These are phyloP conservation scores for Galeopterus variegatus DNA, from an alignment of 2,113 vertebrate genomes.

Conservation along the genomic window DNA sequence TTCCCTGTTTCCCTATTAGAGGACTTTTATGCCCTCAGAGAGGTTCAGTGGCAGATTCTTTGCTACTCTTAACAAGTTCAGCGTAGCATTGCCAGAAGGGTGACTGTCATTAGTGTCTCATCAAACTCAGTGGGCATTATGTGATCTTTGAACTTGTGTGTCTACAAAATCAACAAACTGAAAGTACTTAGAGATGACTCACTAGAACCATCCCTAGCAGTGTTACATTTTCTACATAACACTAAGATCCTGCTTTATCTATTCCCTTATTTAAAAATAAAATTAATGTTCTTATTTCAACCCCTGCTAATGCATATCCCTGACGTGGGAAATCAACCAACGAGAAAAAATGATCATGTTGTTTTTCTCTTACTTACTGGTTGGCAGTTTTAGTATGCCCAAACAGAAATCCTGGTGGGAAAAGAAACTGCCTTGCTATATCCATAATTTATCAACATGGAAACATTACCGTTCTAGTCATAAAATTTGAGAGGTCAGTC, in stretches of 20 bases:
- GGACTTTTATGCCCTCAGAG: neutral
- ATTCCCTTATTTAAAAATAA: constrained; percentile 61
- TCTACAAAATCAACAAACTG: constrained; percentile 29
- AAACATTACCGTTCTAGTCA: constrained; percentile 51
- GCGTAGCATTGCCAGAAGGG: neutral
- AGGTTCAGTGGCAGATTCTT: neutral
- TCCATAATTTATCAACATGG: constrained; percentile 68
- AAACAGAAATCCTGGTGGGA: constrained; percentile 37
- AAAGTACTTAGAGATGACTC: constrained; percentile 14
- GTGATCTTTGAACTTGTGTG: constrained; percentile 24
- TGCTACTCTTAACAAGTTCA: constrained; percentile 28
- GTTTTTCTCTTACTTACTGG: neutral
- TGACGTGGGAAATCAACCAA: constrained; percentile 55
- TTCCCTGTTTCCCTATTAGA: neutral
- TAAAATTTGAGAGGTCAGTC: constrained; percentile 52
- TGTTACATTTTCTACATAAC: neutral
- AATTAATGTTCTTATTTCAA: constrained; percentile 58
- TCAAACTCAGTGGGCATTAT: neutral
- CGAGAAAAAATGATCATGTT: constrained; percentile 21
- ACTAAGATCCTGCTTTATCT: neutral
- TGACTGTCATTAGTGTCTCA: neutral
- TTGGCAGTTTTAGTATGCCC: constrained; percentile 41
- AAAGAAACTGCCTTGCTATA: constrained; percentile 24
- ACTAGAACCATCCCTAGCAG: neutral
- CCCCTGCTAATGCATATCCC: neutral